Evolutionary conservation across 2,113 vertebrate species (phyloP).

Genomic region (Colaptes auratus): DNA sequence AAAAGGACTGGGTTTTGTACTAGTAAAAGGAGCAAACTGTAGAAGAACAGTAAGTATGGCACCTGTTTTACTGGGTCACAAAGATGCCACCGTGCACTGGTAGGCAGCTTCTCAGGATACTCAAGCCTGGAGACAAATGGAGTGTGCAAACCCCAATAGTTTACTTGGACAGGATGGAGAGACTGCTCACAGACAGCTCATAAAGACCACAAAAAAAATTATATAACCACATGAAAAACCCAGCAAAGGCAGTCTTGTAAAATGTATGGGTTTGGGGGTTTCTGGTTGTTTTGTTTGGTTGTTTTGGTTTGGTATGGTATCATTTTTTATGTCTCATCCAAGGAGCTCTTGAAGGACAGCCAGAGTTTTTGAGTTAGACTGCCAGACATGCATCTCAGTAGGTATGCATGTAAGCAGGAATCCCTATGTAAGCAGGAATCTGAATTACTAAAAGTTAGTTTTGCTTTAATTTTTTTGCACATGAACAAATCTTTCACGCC

Average conservation of each 20-base stretch:
- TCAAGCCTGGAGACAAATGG: not conserved
- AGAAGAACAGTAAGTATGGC: not conserved
- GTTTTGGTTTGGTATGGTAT: no score
- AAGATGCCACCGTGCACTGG: not conserved
- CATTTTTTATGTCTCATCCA: not conserved
- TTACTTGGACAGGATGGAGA: not conserved
- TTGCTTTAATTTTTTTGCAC: not conserved
- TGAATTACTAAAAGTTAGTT: not conserved
- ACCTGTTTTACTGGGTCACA: fast-evolving
- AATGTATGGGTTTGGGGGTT: no score
- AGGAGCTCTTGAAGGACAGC: not conserved
- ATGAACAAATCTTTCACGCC: not conserved
- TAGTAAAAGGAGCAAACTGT: not conserved
- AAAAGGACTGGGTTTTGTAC: not conserved
- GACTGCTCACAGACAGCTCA: not conserved
- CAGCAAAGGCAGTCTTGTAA: not conserved
- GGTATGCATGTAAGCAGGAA: not conserved
- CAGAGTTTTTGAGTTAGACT: not conserved
- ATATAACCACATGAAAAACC: not conserved
- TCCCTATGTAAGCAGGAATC: not conserved
- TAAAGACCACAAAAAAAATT: not conserved
- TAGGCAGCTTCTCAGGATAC: not conserved
- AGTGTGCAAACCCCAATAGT: not conserved
- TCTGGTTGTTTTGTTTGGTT: no score
- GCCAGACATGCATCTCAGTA: not conserved